Base-by-base conservation (phyloP, 1,140 invertebrate species). In the Procambarus clarkii region DNA sequence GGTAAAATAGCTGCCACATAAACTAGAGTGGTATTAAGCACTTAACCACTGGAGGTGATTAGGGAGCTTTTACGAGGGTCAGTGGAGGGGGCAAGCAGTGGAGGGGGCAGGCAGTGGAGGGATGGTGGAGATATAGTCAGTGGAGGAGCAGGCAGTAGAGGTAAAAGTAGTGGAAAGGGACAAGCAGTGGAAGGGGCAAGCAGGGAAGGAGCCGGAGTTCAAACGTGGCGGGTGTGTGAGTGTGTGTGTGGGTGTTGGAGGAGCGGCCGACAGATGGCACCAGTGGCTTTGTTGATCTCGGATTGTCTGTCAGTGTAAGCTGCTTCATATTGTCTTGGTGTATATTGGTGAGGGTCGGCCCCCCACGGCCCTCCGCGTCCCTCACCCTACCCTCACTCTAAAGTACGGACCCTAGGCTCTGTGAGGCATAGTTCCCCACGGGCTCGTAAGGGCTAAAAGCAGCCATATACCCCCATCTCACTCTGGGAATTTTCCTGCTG, bases 281-380 rank as follows among this genome's bases (percentile, higher is more conserved):
- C 64, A 89, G 21, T 54, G 46, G 79, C 45, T 82, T 89, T 89
- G 87, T 89, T 89, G 87, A 89, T 89, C 87, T 89, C 79, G 80
- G 87, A 74, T 89, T 81, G 79, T 89, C 87, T 89, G 87, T 83
- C 87, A 89, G 87, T 48, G 87, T 89, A 89, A 82, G 87, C 79
- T 24, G 18, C 50, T 76, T 58, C 79, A 89, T 87, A 79, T 77
- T 77, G 24, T 34, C 34, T 34, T 34, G 34, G 34, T 34, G 34
- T 34, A 34, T 34, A 34, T 34, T 34, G 34, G 34, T 34, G 34
- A 34, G 34, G 34, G 34, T 34, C 34, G 34, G 34, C 34, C 34
- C 34, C 34, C 34, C 34, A 34, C 0, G 34, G 34, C 34, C 34
- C 34, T 21, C 24, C 46, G 18, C 15, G n/a, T 54, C 71, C 54